A percentile compares a stretch with the other conserved stretches of the same genome.
Conservation (phyloP, 1,140 invertebrate genomes). For the Littorina saxatilis region DNA sequence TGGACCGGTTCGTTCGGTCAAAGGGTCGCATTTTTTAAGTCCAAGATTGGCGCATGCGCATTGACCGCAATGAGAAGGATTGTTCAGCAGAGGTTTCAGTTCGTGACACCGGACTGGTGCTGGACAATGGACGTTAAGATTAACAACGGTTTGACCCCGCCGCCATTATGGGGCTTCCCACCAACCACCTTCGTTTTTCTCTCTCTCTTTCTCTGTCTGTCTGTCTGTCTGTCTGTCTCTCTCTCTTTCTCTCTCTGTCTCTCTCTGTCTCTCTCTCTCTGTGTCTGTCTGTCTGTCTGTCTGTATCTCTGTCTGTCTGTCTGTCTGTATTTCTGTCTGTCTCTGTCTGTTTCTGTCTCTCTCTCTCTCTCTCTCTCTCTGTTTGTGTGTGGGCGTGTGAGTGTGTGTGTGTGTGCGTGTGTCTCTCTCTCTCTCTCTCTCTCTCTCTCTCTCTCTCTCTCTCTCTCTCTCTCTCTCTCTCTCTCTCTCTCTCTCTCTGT, state of each 20-base stretch:
- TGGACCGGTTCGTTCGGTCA: too few relatives aligned
- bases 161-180: too few relatives aligned
- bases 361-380: conserved; percentile 1
- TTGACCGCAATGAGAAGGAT: too few relatives aligned
- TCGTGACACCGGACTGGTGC: too few relatives aligned
- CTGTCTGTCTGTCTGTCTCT: too few relatives aligned
- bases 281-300: neutral
- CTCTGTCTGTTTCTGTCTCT: conserved; percentile 6
- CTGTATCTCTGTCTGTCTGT: conserved; percentile 31
- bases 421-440: conserved; percentile 12
- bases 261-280: neutral
- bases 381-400: neutral
- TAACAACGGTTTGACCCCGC: too few relatives aligned
- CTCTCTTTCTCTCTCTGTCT: neutral
- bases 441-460: conserved; percentile 26
- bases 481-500: neutral
- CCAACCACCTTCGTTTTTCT: too few relatives aligned
- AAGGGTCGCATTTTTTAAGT: too few relatives aligned
- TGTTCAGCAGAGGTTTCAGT: too few relatives aligned
- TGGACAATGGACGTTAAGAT: too few relatives aligned
- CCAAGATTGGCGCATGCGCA: too few relatives aligned
- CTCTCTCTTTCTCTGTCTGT: too few relatives aligned
- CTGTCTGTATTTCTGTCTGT: conserved; percentile 8
- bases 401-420: neutral
- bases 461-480: conserved; percentile 10